A percentile compares a stretch with the other conserved stretches of the same genome.
Conservation (phyloP, 1,140 invertebrate genomes). For the Magallana gigas region DNA sequence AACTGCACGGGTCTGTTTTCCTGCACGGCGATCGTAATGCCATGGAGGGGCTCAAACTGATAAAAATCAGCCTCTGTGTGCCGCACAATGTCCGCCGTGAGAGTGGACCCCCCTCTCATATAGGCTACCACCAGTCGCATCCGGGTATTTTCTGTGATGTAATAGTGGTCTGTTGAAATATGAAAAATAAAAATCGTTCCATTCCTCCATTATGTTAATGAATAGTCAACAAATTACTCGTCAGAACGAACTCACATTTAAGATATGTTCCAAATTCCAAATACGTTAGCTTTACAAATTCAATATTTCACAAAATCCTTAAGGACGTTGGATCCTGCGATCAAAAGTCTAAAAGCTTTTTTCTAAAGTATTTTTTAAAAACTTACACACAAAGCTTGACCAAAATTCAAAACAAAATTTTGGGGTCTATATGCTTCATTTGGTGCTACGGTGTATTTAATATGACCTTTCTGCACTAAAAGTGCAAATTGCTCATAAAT, state of each 20-base stretch:
- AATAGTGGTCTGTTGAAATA: neutral
- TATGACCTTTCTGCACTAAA: too few species aligned
- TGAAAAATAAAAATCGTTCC: neutral
- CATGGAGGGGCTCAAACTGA: conserved; percentile 16
- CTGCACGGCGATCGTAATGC: neutral
- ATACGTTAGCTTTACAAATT: neutral
- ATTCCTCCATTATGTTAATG: neutral
- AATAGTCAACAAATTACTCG: neutral
- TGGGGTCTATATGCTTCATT: too few species aligned
- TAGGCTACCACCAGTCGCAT: conserved; percentile 4
- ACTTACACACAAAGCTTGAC: too few species aligned
- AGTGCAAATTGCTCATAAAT: too few species aligned
- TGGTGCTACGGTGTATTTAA: too few species aligned
- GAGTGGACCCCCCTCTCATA: conserved; percentile 10
- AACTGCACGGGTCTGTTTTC: neutral
- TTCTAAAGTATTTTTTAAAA: too few species aligned
- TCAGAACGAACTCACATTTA: neutral
- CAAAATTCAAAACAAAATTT: too few species aligned
- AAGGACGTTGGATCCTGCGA: too few species aligned
- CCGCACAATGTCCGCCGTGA: neutral
- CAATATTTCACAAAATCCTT: neutral
- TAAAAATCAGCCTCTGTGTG: conserved; percentile 1
- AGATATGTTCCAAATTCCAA: neutral
- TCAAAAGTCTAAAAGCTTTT: too few species aligned
- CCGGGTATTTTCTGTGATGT: neutral